Percentiles rank a stretch among this genome's conserved stretches.
These are phyloP conservation scores for Shinisaurus crocodilurus DNA, from an alignment of 2,113 vertebrate species.

Conservation along the genomic window DNA sequence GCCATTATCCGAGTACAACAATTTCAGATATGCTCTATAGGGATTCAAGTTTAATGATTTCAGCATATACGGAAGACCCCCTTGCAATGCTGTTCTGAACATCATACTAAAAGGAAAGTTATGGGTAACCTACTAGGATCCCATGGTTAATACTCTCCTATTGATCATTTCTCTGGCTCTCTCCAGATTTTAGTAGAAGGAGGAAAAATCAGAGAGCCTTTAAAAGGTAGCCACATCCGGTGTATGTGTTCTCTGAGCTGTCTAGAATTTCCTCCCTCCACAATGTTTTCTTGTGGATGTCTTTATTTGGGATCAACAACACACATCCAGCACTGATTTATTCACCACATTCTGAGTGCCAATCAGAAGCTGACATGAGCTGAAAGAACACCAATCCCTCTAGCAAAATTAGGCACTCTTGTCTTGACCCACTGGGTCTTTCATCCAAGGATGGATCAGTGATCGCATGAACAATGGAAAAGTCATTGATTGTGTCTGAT, in stretches of 20 bases:
- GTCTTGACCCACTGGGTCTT: too few species aligned
- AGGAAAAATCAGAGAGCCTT: neutral
- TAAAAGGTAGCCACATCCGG: neutral
- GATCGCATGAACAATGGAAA: neutral
- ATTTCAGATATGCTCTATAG: constrained; percentile 75
- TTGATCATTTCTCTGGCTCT: constrained; percentile 43
- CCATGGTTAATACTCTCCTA: constrained; percentile 54
- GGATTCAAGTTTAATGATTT: constrained; percentile 79
- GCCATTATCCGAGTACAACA: constrained; percentile 81
- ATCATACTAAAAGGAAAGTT: constrained; percentile 67
- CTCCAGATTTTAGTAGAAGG: constrained; percentile 5
- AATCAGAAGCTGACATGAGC: neutral
- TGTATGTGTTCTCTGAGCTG: neutral
- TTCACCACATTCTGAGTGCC: neutral
- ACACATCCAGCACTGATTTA: neutral
- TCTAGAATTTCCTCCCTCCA: neutral
- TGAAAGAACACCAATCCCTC: neutral
- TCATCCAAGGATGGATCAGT: neutral
- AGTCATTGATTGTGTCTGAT: neutral
- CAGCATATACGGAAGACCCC: constrained; percentile 64
- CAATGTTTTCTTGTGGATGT: neutral
- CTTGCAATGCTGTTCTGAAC: constrained; percentile 66
- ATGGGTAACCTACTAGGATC: constrained; percentile 47
- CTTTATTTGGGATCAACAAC: neutral
- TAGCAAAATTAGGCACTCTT: neutral